Base-by-base conservation (phyloP, 2,888 invertebrate species). In the Quadroppia sp. region DNA sequence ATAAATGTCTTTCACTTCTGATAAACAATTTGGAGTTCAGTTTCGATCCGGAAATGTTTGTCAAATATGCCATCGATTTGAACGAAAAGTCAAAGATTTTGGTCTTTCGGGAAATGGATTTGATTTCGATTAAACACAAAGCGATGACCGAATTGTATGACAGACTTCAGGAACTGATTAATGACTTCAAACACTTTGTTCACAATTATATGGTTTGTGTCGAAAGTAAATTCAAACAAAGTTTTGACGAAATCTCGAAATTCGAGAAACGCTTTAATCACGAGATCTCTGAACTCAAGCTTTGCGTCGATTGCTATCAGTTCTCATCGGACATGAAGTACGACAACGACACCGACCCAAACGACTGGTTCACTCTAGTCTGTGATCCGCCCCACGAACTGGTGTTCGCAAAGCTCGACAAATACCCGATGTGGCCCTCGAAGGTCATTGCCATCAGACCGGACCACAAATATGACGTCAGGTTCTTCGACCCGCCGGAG, bases 371-470 rank as follows among this genome's bases (percentile, higher is more conserved):
- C 36, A 64, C 64, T 36, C 9, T 36, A 36, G 64, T 64, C 1
- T 64, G 64, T 20, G 64, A 64, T 36, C 64, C 64, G 64, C 64
- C 64, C 20, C 71, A 71, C 32, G 53, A 71, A 20, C 28, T 71
- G 23, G 48, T 48, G 0, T 97, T 96, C 96, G 96, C 96, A 0
- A 94, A 96, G 82, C 85, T 97, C 17, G 94, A 94, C 85, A 95
- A 94, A 15, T 97, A 94, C 81, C 97, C 97, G 0, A 94, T 90
- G 82, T 98, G 97, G 97, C 97, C 97, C 0, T 96, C 94, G 0
- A 97, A 97, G 83, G 84, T 82, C 77, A 70, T 74, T 23, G 50
- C 23, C 6, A 23, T 56, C 3, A 36, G 53, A 17, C n/a, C 30
- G 25, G 40, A n/a, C 2, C 50, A 30, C 23, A 74, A 89, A 79